phyloP scores from a whole-genome alignment of 2,888 invertebrate genomes.

The Drosophila dives region DNA sequence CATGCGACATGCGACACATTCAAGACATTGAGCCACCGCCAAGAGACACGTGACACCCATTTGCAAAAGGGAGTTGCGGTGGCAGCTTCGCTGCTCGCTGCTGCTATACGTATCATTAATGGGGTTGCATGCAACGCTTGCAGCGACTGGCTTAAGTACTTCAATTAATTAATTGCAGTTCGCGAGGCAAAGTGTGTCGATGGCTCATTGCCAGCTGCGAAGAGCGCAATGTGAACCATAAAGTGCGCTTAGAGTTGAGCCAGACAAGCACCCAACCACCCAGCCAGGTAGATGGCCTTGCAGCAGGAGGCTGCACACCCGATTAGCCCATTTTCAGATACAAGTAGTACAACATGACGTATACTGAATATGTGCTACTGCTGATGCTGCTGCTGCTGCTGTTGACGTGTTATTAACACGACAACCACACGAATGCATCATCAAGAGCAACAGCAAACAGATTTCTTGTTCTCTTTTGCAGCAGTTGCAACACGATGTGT shows the following conservation, averaged over 20 bases:
- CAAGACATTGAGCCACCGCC: conserved; percentile 35
- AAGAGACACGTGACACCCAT: conserved; percentile 67
- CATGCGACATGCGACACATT: background rate
- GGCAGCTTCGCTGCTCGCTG: background rate
- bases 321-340: conserved; percentile 1
- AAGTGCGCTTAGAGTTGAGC: conserved; percentile 64
- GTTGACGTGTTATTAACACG: conserved; percentile 77
- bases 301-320: background rate
- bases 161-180: conserved; percentile 80
- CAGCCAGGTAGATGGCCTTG: background rate
- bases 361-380: conserved; percentile 64
- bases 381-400: conserved; percentile 55
- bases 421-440: conserved; percentile 62
- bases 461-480: conserved; percentile 4
- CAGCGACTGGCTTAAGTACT: conserved; percentile 62
- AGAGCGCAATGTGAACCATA: conserved; percentile 58
- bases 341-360: conserved; percentile 57
- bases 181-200: conserved; percentile 62
- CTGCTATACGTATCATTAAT: conserved; percentile 51
- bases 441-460: conserved; percentile 13
- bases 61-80: conserved; percentile 49
- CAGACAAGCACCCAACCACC: conserved; percentile 8
- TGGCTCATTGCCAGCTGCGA: conserved; percentile 58
- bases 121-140: conserved; percentile 32
- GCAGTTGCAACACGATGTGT: conserved; percentile 24